Base-by-base conservation (phyloP, 2,888 invertebrate species). In the Brachyptera risi region DNA sequence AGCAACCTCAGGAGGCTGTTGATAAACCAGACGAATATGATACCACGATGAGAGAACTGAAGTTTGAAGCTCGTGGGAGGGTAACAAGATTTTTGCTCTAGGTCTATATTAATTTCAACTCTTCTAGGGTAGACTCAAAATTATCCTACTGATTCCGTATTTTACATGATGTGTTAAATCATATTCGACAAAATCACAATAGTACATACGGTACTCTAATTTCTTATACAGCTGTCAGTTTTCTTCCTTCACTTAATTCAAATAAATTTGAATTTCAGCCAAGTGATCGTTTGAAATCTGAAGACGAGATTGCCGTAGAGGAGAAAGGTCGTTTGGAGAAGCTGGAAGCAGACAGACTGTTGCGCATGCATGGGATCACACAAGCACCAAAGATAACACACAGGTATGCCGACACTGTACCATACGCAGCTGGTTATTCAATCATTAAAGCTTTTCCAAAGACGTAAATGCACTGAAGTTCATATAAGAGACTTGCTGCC, bases 291-390 rank as follows among this genome's bases (percentile, higher is more conserved):
- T 73, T 94, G 17, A 90, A 92, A 73, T 88, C 86, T 11, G 88
- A 90, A 67, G 91, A 92, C 66, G 91, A 95, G 74, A 76, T 90
- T 50, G 87, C 87, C 0, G 85, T 83, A 67, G 88, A 90, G 71
- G 92, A 94, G 71, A 87, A 85, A 68, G 85, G 87, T 65, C 84
- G 82, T 65, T 74, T 95, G 13, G 88, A 90, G 67, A 80, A 84
- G 68, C 75, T 94, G 44, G 94, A 96, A 77, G 82, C 79, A 63
- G 91, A 92, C 67, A 79, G 93, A 61, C 71, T 88, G 47, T 77
- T 81, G 61, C 81, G 96, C 69, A 96, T 96, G 95, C 79, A 81
- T 65, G 88, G 86, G 5, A 69, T 79, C 4, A 68, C 77, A 63
- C 78, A 75, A 62, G 71, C 74, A 38, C 66, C 66, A 27, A 69